Percentiles rank a stretch among this genome's conserved stretches.
Evolutionary conservation across 2,113 vertebrate species (phyloP).

Genomic region (Lagopus leucura): DNA sequence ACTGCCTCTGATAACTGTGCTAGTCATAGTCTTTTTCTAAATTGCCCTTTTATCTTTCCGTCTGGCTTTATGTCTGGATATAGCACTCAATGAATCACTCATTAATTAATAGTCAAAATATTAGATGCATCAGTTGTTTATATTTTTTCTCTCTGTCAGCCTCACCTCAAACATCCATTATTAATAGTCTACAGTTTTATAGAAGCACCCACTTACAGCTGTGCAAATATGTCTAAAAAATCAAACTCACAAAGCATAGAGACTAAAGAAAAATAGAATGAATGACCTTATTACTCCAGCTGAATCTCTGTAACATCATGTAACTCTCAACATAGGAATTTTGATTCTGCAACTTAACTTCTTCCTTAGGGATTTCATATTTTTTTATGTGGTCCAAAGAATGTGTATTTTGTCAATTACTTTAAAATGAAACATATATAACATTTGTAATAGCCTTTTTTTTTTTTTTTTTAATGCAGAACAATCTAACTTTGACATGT

Average conservation of each 20-base stretch:
- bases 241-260: not conserved
- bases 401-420: not conserved
- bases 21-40: conserved; percentile 38
- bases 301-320: not conserved
- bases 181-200: not conserved
- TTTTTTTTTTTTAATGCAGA: not conserved
- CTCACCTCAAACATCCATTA: conserved; percentile 15
- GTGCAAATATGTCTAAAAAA: not conserved
- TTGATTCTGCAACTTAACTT: not conserved
- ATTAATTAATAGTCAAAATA: conserved; percentile 55
- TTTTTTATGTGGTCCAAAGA: not conserved
- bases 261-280: not conserved
- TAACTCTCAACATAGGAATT: not conserved
- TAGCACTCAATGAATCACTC: conserved; percentile 17
- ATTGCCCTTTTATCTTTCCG: conserved; percentile 43
- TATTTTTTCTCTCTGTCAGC: not conserved
- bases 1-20: conserved; percentile 2
- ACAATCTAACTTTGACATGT: not conserved
- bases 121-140: conserved; percentile 39
- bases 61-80: conserved; percentile 32
- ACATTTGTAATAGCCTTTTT: not conserved
- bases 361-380: not conserved
- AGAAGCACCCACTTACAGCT: not conserved
- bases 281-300: not conserved
- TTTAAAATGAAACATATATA: not conserved